Conservation (phyloP, 2,797 vertebrate species). For the Silurus aristotelis region DNA sequence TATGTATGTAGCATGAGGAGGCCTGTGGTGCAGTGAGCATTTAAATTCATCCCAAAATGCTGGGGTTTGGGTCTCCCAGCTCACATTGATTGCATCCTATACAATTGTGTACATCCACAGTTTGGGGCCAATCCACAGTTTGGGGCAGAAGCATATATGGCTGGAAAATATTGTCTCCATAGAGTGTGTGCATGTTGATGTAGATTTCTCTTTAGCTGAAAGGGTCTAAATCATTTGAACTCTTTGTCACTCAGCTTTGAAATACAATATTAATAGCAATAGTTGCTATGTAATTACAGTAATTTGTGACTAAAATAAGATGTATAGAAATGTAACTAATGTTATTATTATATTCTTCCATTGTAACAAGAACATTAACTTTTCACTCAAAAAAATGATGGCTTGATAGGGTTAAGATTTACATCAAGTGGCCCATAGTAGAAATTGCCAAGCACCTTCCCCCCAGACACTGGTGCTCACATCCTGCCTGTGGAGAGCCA, state of each 20-base stretch:
- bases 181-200: no score
- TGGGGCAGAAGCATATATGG: no score
- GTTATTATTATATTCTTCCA: not conserved
- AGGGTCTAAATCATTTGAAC: not conserved
- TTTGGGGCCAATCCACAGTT: no score
- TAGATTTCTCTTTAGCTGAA: not conserved
- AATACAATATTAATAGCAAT: not conserved
- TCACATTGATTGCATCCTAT: no score
- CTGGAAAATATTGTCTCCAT: no score
- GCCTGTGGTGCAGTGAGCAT: no score
- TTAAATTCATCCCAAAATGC: no score
- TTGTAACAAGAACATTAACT: not conserved
- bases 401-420: not conserved
- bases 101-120: no score
- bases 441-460: not conserved
- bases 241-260: not conserved
- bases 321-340: not conserved
- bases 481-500: conserved; percentile 4
- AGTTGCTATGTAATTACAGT: not conserved
- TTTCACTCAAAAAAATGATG: not conserved
- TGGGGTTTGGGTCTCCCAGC: no score
- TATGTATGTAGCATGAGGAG: no score
- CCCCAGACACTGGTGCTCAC: not conserved
- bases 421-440: not conserved
- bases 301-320: not conserved